Evolutionary conservation across 2,797 vertebrate species (phyloP).

Genomic region (Epinephelus coioides): DNA sequence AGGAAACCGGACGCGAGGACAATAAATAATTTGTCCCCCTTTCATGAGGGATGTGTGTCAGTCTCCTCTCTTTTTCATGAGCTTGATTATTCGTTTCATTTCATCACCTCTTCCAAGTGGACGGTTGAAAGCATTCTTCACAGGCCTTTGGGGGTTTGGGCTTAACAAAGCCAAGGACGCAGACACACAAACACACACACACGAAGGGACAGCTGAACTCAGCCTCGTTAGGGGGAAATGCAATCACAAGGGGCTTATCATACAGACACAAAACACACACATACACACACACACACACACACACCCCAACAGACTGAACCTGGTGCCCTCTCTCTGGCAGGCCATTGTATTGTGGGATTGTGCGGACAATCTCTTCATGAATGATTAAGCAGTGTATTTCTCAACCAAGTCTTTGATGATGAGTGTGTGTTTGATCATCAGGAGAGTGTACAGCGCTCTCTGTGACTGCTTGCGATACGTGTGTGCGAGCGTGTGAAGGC

Average conservation of each 20-base stretch:
- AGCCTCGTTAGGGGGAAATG: conserved; percentile 81
- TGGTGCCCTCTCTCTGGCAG: conserved; percentile 81
- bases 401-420: conserved; percentile 81
- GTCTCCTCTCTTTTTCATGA: conserved; percentile 78
- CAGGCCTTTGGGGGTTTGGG: conserved; percentile 74
- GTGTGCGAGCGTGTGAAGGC: background rate
- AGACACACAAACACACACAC: conserved; percentile 43
- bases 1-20: conserved; percentile 64
- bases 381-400: conserved; percentile 84
- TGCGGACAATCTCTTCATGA: conserved; percentile 85
- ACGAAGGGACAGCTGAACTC: conserved; percentile 79
- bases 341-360: conserved; percentile 85
- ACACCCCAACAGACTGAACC: conserved; percentile 73
- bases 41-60: conserved; percentile 77
- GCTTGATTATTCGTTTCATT: conserved; percentile 81
- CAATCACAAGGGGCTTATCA: conserved; percentile 83
- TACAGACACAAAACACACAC: conserved; percentile 70
- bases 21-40: conserved; percentile 80
- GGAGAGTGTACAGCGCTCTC: conserved; percentile 42
- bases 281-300: conserved; percentile 48
- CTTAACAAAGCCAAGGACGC: conserved; percentile 78
- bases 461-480: conserved; percentile 19
- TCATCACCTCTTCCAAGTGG: conserved; percentile 84
- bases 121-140: conserved; percentile 82
- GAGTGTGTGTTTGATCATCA: conserved; percentile 80